A percentile compares a stretch with the other conserved stretches of the same genome.
Conservation (phyloP, 2,113 vertebrate genomes). For the Octodon degus region DNA sequence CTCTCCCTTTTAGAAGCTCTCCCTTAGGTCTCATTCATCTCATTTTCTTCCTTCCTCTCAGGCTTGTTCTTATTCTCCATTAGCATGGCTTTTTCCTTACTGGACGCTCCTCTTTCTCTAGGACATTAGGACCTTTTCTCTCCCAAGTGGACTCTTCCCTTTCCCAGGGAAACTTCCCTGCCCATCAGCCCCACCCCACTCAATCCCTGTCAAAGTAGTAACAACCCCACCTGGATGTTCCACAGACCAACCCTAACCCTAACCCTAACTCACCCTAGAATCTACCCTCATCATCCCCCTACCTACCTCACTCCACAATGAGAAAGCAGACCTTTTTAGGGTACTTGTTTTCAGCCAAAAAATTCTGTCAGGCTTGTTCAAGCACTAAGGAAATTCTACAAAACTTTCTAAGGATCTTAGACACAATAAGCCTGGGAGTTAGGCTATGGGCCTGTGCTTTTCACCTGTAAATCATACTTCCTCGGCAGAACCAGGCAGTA, state of each 20-base stretch:
- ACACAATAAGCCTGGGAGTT: neutral
- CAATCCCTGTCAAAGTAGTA: neutral
- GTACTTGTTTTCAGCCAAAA: conserved; percentile 22
- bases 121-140: neutral
- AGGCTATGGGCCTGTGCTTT: neutral
- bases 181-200: neutral
- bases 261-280: neutral
- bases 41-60: neutral
- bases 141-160: neutral
- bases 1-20: neutral
- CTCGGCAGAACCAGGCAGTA: neutral
- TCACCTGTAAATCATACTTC: neutral
- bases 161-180: neutral
- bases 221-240: neutral
- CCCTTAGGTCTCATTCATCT: neutral
- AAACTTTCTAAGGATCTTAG: neutral
- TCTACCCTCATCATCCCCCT: conserved; percentile 59
- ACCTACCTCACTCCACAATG: neutral
- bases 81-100: neutral
- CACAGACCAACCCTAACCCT: neutral
- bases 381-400: conserved; percentile 22
- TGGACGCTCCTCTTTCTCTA: neutral
- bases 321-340: neutral
- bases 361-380: neutral
- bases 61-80: neutral